Percentiles rank a stretch among this genome's conserved stretches.
Evolutionary conservation across 2,797 vertebrate species (phyloP).

Genomic region (Tenualosa thibaudeaui): DNA sequence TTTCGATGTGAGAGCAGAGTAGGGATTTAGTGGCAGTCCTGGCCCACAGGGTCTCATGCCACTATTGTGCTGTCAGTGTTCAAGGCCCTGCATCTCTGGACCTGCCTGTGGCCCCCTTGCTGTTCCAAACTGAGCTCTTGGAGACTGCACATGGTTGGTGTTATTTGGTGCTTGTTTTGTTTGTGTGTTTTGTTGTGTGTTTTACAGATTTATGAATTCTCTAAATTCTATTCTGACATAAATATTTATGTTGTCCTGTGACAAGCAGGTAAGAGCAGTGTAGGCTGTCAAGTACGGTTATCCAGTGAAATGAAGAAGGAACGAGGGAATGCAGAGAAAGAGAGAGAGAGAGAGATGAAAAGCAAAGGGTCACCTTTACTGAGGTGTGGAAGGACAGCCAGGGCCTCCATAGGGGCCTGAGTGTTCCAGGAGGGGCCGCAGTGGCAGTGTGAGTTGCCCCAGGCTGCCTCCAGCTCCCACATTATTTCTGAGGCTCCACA

Average conservation of each 20-base stretch:
- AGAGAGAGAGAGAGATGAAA: slow-evolving; percentile 22
- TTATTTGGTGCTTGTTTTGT: not conserved
- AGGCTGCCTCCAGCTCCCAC: slow-evolving; percentile 51
- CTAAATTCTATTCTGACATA: not conserved
- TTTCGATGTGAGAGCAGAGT: not conserved
- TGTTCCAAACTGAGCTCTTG: not conserved
- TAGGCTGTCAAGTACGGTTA: not conserved
- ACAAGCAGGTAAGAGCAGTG: not conserved
- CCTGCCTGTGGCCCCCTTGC: slow-evolving; percentile 2
- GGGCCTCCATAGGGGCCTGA: slow-evolving; percentile 40
- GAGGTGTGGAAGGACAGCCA: slow-evolving; percentile 38
- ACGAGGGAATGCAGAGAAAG: not conserved
- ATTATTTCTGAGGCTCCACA: slow-evolving; percentile 50
- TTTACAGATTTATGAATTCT: not conserved
- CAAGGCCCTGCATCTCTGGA: slow-evolving; percentile 51
- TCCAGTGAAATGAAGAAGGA: not conserved
- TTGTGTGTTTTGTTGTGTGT: too few relatives aligned
- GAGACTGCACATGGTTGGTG: not conserved
- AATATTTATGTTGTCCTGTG: not conserved
- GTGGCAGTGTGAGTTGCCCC: slow-evolving; percentile 40
- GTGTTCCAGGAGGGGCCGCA: slow-evolving; percentile 42
- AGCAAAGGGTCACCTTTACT: slow-evolving; percentile 49
- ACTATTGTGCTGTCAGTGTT: slow-evolving; percentile 46
- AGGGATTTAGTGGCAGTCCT: not conserved
- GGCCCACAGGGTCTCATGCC: slow-evolving; percentile 51